phyloP scores from a whole-genome alignment of 2,797 vertebrate species.

The Rhyacichthys aspro region DNA sequence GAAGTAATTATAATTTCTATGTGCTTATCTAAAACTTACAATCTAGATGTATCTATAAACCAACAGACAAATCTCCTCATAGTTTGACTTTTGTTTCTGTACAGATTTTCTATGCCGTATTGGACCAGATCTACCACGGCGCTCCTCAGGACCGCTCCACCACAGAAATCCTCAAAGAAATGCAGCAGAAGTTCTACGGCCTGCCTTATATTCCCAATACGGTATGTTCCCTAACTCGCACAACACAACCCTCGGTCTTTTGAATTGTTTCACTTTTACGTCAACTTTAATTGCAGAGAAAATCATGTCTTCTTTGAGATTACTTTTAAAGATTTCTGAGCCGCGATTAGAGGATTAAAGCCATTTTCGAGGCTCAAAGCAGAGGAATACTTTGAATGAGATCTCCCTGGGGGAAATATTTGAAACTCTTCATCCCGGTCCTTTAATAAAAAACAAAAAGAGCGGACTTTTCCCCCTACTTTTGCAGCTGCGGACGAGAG shows the following conservation, averaged over 20 bases:
- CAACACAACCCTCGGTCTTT: background rate
- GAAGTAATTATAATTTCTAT: too few species aligned
- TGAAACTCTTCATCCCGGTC: conserved; percentile 66
- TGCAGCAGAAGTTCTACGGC: conserved; percentile 91
- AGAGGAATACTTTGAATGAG: conserved; percentile 69
- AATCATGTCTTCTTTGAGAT: conserved; percentile 16
- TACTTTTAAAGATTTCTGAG: conserved; percentile 20
- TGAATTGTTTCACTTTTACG: background rate
- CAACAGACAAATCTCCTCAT: background rate
- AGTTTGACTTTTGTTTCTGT: background rate
- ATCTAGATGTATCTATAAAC: too few species aligned
- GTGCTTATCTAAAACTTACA: too few species aligned
- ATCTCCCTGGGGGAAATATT: conserved; percentile 72
- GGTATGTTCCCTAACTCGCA: conserved; percentile 63
- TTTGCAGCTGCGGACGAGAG: conserved; percentile 63
- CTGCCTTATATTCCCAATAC: conserved; percentile 91
- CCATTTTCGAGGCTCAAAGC: conserved; percentile 62
- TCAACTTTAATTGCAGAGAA: conserved; percentile 17
- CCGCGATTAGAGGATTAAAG: conserved; percentile 76
- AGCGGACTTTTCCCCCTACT: conserved; percentile 36
- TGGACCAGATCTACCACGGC: conserved; percentile 96
- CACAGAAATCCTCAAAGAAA: conserved; percentile 90
- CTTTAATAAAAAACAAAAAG: conserved; percentile 68
- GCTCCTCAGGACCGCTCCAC: conserved; percentile 87
- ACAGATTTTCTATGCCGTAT: conserved; percentile 93